Base-by-base conservation (phyloP, 1,140 invertebrate genomes). In the Nymphalis io region DNA sequence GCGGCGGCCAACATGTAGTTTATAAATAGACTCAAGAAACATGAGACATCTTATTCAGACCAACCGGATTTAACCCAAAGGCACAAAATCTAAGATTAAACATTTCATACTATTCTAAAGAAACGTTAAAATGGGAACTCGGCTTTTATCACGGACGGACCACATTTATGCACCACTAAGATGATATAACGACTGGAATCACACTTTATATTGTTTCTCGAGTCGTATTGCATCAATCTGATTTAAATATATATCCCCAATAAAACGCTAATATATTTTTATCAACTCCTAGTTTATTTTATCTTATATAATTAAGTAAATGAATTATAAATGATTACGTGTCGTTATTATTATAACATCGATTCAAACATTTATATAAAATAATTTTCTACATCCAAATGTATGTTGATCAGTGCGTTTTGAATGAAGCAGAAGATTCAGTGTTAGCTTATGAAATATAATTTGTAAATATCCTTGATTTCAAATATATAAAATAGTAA, bases 111-210 rank as follows among this genome's bases (percentile, higher is more conserved):
- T 33, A 60, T 60, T 59, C 58, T 39, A 68, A 53, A 68, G 65
- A 60, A 68, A 61, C 15, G 33, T 16, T 60, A 60, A 60, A 68
- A 53, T 53, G 27, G 13, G 57, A 67, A 33, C 55, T 60, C 23
- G 1, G 23, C 44, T 60, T 68, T 68, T 68, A 68, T 60, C 33
- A 68, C 20, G 27, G 57, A 59, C 44, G 58, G 15, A 21, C 48
- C 33, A 46, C 61, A 48, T 44, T 60, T 21, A 66, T 66, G 55
- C 64, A 66, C 55, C 42, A 46, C 38, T 38, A 18, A 66, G 55
- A 66, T 58, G 63, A 66, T 66, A 59, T 59, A 66, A 66, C 38
- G 42, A 39, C 18, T 21, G 27, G 53, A 65, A 65, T 33, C 20
- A 16, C 4, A 60, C 39, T 53, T 62, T 51, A 18, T 51, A 27